Conservation (phyloP, 2,888 invertebrate genomes). For the Neuroscelio doddi region DNA sequence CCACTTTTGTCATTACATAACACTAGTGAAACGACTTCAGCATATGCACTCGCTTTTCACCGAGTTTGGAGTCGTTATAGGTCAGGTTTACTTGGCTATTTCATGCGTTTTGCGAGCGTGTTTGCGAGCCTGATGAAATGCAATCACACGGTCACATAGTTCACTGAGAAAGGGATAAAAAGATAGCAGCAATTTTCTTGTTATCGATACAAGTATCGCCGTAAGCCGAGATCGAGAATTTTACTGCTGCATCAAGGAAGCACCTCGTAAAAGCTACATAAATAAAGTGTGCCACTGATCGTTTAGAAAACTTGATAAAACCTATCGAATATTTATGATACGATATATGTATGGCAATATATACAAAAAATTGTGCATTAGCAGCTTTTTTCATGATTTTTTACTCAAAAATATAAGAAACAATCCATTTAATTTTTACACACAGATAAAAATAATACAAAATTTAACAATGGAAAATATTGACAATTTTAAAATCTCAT, state of each 20-base stretch:
- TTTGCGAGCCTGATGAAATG: conserved; percentile 26
- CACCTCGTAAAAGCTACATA: conserved; percentile 1
- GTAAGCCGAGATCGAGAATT: no score
- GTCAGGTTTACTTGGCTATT: conserved; percentile 21
- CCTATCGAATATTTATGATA: no score
- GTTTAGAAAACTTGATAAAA: no score
- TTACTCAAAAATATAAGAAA: no score
- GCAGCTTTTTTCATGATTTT: no score
- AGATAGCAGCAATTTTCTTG: conserved; percentile 9
- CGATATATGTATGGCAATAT: no score
- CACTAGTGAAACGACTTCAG: conserved; percentile 12
- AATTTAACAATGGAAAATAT: no score
- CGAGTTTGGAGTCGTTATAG: conserved; percentile 12
- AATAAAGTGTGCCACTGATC: background rate
- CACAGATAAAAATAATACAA: no score
- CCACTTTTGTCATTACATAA: conserved; percentile 23
- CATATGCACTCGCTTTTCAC: conserved; percentile 6
- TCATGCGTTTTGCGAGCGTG: conserved; percentile 17
- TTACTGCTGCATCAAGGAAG: no score
- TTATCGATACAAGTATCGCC: background rate
- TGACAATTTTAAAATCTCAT: no score
- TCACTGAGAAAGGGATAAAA: background rate
- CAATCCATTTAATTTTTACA: no score
- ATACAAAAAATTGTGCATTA: no score
- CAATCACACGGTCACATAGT: conserved; percentile 9